A percentile compares a stretch with the other conserved stretches of the same genome.
These are phyloP conservation scores for Calephelis virginiensis DNA, from an alignment of 1,140 invertebrate species.

Conservation along the genomic window DNA sequence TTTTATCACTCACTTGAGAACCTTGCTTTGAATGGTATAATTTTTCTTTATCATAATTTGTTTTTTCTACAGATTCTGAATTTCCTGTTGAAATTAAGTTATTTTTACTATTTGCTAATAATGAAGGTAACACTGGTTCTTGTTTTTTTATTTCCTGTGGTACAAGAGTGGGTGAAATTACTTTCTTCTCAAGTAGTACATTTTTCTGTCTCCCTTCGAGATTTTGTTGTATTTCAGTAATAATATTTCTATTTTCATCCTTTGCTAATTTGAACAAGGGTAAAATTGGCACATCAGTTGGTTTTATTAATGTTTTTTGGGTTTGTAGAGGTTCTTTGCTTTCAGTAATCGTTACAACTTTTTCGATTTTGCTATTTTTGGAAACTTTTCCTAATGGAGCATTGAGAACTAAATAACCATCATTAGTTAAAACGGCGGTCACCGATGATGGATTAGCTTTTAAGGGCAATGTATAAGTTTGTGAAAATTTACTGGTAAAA, in stretches of 20 bases:
- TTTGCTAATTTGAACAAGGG: neutral
- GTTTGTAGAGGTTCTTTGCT: constrained; percentile 7
- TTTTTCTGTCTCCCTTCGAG: neutral
- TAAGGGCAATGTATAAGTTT: constrained; percentile 12
- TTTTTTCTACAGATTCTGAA: too few species aligned
- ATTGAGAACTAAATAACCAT: constrained; percentile 19
- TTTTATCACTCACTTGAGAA: too few species aligned
- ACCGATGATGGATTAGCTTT: constrained; percentile 12
- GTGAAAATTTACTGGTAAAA: constrained; percentile 11
- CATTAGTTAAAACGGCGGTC: constrained; percentile 14
- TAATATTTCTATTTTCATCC: neutral
- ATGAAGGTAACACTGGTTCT: neutral
- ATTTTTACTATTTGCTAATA: too few species aligned
- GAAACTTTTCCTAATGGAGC: constrained; percentile 15
- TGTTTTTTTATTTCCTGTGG: neutral
- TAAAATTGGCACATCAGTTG: constrained; percentile 3
- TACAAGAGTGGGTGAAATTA: neutral
- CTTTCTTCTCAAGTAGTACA: neutral
- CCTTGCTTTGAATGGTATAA: too few species aligned
- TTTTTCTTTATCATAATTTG: too few species aligned
- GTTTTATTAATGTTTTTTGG: neutral
- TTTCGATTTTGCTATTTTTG: constrained; percentile 11
- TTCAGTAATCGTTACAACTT: constrained; percentile 9
- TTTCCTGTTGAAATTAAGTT: too few species aligned
- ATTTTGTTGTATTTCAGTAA: neutral